Evolutionary conservation across 2,113 vertebrate genomes (phyloP).

Genomic region (Chiloscyllium plagiosum): DNA sequence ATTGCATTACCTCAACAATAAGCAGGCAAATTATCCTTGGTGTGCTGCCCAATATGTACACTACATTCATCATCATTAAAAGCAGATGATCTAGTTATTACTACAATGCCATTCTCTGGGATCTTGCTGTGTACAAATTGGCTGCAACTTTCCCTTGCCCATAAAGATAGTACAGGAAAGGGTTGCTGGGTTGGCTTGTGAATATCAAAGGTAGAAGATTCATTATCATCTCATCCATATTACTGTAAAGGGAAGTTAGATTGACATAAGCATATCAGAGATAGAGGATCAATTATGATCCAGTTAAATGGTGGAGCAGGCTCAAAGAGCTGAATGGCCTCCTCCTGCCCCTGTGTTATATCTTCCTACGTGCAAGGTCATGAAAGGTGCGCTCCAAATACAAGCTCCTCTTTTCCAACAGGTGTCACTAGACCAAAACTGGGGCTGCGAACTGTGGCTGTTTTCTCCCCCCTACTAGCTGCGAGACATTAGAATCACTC

Average conservation of each 20-base stretch:
- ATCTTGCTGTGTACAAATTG: not conserved
- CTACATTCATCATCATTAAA: not conserved
- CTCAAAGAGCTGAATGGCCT: not conserved
- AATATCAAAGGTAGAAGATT: too few relatives aligned
- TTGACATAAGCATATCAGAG: too few relatives aligned
- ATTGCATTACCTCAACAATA: not conserved
- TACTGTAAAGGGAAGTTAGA: too few relatives aligned
- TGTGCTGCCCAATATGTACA: not conserved
- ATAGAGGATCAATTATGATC: too few relatives aligned
- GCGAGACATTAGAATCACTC: not conserved
- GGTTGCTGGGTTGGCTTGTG: too few relatives aligned
- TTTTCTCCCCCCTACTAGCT: not conserved
- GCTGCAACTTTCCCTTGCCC: not conserved
- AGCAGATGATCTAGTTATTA: not conserved
- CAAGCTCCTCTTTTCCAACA: not conserved
- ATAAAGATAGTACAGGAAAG: not conserved
- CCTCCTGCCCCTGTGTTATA: too few relatives aligned
- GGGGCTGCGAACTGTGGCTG: not conserved
- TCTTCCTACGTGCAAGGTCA: too few relatives aligned
- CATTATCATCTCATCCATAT: too few relatives aligned
- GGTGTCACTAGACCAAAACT: not conserved
- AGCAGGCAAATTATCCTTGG: not conserved
- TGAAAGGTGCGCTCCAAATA: not conserved
- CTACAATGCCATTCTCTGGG: not conserved
- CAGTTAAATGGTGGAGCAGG: not conserved